Evolutionary conservation across 2,888 invertebrate genomes (phyloP), one percentile per base, ranked within the genome.

Genomic region (Anoncus sp.): DNA sequence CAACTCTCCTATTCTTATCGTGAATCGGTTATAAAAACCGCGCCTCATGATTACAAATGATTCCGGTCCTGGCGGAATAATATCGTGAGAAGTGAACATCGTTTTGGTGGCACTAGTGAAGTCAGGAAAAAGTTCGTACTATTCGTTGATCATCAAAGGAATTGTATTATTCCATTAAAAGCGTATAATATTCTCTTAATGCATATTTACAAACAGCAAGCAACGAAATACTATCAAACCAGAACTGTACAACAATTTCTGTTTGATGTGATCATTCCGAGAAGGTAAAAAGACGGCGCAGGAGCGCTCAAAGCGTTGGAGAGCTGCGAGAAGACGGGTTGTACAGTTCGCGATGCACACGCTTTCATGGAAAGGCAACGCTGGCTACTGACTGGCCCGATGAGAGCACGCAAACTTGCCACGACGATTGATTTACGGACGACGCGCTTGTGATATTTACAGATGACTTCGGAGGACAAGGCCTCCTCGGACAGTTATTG

Each of bases 381-480:
- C 43, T 24, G 49, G 18, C 14, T 31, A 59, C 38, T 51, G 65
- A 49, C 55, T 53, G 62, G n/a, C 71, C 59, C 70, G 71, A 67
- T 63, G 75, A 72, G 62, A 38, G 51, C 65, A 40, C 51, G 38
- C 47, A 53, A 83, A 82, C 76, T 80, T 60, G 22, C 51, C 43
- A 67, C 73, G 81, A 79, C 87, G 87, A 89, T 87, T 89, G 89
- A 89, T 89, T 89, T 88, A 89, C 83, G n/a, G 84, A 82, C 80
- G 81, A 74, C 83, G 66, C 72, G 65, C 82, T 79, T 77, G 84
- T 82, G 84, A 87, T 88, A 87, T 87, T 87, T 86, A 85, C 86
- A 86, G 85, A 86, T 86, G 86, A 82, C 85, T 82, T 77, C 80
- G 75, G 81, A 80, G 81, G 83, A 83, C 84, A 84, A 82, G 82